Evolutionary conservation across 2,113 vertebrate species (phyloP).

Genomic region (Shinisaurus crocodilurus): DNA sequence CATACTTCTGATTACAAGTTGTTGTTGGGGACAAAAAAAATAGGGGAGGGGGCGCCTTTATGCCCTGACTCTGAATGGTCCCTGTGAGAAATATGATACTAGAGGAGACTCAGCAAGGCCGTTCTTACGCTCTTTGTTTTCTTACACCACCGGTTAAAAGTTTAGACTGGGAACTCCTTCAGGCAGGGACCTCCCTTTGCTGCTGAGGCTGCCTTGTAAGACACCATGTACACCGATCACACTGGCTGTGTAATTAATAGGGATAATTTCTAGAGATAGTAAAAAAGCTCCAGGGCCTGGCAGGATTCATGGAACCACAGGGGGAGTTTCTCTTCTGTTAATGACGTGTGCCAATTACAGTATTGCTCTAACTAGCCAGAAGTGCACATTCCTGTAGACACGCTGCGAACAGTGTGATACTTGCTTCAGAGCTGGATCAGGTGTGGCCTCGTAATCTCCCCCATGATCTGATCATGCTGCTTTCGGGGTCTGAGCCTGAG

Average conservation of each 20-base stretch:
- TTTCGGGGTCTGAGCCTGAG: background rate
- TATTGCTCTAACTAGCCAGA: background rate
- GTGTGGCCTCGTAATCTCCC: background rate
- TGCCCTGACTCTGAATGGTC: background rate
- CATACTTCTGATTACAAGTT: too few relatives aligned
- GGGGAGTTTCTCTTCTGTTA: background rate
- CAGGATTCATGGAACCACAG: background rate
- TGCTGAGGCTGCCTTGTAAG: background rate
- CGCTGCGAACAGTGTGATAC: constrained; percentile 13
- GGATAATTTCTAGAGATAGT: background rate
- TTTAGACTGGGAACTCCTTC: background rate
- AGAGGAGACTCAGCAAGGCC: background rate
- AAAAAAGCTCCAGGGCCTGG: background rate
- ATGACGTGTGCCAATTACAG: constrained; percentile 5
- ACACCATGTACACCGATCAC: background rate
- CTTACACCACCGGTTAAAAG: background rate
- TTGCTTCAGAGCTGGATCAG: constrained; percentile 17
- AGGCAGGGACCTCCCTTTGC: background rate
- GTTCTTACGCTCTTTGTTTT: background rate
- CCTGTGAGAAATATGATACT: background rate
- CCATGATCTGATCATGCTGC: background rate
- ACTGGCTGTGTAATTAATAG: background rate
- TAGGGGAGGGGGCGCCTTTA: too few relatives aligned
- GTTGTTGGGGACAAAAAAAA: too few relatives aligned
- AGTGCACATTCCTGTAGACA: background rate